Base-by-base conservation (phyloP, 2,113 vertebrate genomes). In the Noturus placidus region DNA sequence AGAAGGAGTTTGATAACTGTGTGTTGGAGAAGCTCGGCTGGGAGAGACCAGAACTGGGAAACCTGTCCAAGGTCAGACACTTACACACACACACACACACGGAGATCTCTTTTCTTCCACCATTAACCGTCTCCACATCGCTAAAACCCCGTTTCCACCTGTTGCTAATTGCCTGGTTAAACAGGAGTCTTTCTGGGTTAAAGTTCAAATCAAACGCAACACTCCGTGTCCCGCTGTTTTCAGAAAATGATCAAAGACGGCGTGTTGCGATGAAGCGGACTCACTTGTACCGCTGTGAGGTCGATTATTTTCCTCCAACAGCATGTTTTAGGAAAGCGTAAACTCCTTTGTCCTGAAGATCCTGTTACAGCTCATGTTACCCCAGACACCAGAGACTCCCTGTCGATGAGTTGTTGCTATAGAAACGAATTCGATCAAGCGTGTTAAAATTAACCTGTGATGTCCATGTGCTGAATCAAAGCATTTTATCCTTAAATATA, bases 11-110 rank as follows among this genome's bases (percentile, higher is more conserved):
- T 89, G 98, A 99, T 87, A 91, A 91, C 91, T 99, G 98, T n/a
- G 97, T 98, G 91, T 94, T 99, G 67, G 95, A 99, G 50, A 98
- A 99, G 88, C 91, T 99, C 90, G 98, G 98, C 7, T 99, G 98
- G 98, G 94, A 96, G 92, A 95, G 98, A 82, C 98, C 98, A 3
- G 95, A 96, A 0, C 94, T 99, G 88, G 98, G 98, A 88, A 92
- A 98, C 4, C 94, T 99, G 89, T 99, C 98, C 25, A 99, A 99
- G 97, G 98, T 99, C 94, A 96, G 82, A 69, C n/a, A 77, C 56
- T 72, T 82, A 63, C 4, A 20, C 54, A 57, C 15, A 70, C 15
- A 8, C 42, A 46, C 42, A 46, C 42, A 46, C 42, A 46, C 42
- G n/a, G n/a, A n/a, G n/a, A 50, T 25, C 57, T 61, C 56, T 54